phyloP scores from a whole-genome alignment of 2,888 invertebrate species.

The Phyllotreta cruciferae region DNA sequence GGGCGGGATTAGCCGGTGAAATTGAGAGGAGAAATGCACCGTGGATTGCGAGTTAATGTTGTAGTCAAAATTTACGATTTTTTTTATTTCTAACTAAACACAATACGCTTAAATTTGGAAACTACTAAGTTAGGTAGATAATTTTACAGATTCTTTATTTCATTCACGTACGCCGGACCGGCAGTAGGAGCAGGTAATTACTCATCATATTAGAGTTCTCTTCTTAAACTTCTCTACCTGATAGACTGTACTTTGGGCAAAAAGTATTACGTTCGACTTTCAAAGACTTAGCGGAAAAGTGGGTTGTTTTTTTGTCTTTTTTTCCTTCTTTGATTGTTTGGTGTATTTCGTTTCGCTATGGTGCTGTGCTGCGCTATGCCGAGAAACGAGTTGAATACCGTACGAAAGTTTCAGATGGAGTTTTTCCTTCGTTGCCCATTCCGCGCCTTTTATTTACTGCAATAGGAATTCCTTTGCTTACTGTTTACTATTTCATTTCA shows the following conservation, averaged over 20 bases:
- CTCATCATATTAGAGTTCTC: conserved; percentile 15
- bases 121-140: no score
- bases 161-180: conserved; percentile 13
- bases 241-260: conserved; percentile 18
- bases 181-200: conserved; percentile 18
- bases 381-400: conserved; percentile 5
- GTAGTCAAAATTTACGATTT: no score
- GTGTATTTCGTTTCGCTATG: not conserved
- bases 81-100: no score
- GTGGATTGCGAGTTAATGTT: no score
- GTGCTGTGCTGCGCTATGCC: not conserved
- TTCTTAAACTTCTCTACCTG: conserved; percentile 18
- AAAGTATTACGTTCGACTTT: conserved; percentile 20
- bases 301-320: conserved; percentile 15
- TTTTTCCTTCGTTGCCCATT: conserved; percentile 7
- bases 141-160: conserved; percentile 10
- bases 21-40: no score
- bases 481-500: conserved; percentile 41
- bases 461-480: conserved; percentile 19
- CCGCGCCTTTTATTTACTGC: not conserved
- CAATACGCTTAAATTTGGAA: no score
- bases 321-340: conserved; percentile 1
- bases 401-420: not conserved
- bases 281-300: conserved; percentile 20
- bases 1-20: conserved; percentile 4